Base-by-base conservation (phyloP, 1,140 invertebrate genomes). In the Branchinecta lindahli region DNA sequence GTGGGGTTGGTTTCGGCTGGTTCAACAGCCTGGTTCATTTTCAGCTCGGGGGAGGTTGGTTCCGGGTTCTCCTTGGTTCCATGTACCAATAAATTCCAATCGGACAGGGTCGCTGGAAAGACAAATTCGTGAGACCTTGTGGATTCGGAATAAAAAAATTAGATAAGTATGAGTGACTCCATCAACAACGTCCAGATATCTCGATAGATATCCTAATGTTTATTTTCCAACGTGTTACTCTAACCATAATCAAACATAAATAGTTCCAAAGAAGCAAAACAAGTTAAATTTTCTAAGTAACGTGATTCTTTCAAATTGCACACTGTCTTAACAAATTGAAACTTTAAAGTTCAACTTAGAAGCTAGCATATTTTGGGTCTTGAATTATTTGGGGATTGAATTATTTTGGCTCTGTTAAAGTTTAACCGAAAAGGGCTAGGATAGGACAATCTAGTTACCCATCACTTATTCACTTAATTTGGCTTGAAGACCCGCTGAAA, bases 31-130 rank as follows among this genome's bases (percentile, higher is more conserved):
- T 15, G 44, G 8, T 44, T 45, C 10, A 52, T 12, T 12, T 46
- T 44, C 15, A 66, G 18, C 33, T 46, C 45, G n/a, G 65, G 44
- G 61, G 70, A 47, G 68, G 82, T 79, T 8, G 77, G 72, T 8
- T 80, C 81, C 7, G 82, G 77, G 0, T 81, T 79, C 8, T 79
- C 82, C 18, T 82, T 80, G 12, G 84, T 85, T 0, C 84, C 84
- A 73, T 84, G 83, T 68, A 86, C 79, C 20, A 84, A 79, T 66
- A 85, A 72, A 70, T 83, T 79, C 84, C 84, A 85, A 8, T 82
- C 79, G 0, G 78, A 75, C 8, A 85, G 73, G 0, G 78, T 79
- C 71, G 80, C 84, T 84, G 76, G 52, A 68, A 46, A 81, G 76
- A 73, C 67, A 74, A 69, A 61, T 45, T 71, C 45, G 67, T 68